These are phyloP conservation scores for Micronycteris hirsuta DNA, from an alignment of 2,113 vertebrate species.

Conservation along the genomic window DNA sequence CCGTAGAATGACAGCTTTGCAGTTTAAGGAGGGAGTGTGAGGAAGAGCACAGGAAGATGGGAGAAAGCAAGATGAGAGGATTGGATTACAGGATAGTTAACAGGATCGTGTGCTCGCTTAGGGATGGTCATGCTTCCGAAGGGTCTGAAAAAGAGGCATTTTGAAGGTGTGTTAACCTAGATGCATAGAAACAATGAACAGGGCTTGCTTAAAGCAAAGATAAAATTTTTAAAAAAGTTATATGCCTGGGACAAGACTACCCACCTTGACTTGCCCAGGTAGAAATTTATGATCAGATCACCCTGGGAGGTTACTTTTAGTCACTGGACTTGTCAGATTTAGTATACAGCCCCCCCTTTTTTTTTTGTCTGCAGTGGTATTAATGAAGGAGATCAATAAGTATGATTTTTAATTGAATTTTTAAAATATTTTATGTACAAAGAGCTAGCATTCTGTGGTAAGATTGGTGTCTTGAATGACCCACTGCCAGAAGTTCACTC, in stretches of 20 bases:
- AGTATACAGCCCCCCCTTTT: background rate
- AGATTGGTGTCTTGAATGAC: background rate
- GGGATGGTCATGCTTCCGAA: background rate
- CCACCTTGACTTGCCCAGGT: background rate
- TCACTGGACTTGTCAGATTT: background rate
- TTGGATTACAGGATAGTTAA: background rate
- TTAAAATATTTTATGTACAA: background rate
- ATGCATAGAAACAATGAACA: background rate
- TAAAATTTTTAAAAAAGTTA: background rate
- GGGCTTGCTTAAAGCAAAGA: background rate
- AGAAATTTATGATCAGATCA: background rate
- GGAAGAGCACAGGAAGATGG: background rate
- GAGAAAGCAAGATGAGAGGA: background rate
- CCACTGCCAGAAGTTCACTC: too few relatives aligned
- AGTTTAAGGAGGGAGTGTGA: background rate
- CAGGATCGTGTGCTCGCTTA: background rate
- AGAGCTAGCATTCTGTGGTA: background rate
- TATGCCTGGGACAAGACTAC: background rate
- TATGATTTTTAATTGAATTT: background rate
- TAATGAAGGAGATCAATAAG: background rate
- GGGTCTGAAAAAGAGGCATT: background rate
- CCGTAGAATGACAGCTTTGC: background rate
- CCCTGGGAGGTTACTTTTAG: background rate
- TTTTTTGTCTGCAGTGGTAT: background rate
- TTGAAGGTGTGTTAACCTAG: background rate